phyloP scores from a whole-genome alignment of 2,888 invertebrate genomes.

The Conus canariensis region DNA sequence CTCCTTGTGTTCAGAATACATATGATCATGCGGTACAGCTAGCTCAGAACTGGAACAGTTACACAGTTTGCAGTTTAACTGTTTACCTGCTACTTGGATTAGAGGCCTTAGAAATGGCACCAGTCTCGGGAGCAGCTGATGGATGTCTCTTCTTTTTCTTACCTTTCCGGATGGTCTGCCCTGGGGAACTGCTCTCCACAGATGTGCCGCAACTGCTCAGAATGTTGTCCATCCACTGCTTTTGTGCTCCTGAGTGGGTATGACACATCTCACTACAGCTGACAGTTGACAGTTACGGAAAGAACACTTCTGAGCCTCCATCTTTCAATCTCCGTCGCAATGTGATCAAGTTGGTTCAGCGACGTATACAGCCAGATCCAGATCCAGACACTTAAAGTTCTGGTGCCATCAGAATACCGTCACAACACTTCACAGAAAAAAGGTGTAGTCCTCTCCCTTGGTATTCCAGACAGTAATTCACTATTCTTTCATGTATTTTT shows the following conservation, averaged over 20 bases:
- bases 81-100: background rate
- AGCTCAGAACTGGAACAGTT: background rate
- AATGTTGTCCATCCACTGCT: background rate
- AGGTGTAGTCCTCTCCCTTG: too few species aligned
- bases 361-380: too few species aligned
- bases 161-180: background rate
- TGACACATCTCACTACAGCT: background rate
- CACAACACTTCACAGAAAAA: too few species aligned
- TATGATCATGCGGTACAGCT: background rate
- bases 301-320: background rate
- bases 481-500: too few species aligned
- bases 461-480: too few species aligned
- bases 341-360: too few species aligned
- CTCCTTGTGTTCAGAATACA: background rate
- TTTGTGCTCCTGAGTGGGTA: background rate
- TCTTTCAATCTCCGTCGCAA: background rate
- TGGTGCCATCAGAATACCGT: too few species aligned
- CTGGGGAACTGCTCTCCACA: background rate
- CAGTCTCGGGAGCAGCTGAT: background rate
- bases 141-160: background rate
- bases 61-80: slow-evolving; percentile 7
- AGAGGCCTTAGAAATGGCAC: background rate
- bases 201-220: background rate
- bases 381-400: too few species aligned
- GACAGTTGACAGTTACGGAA: background rate